Percentiles rank a stretch among this genome's conserved stretches.
Conservation (phyloP, 2,888 invertebrate genomes). For the Philonicus albiceps region DNA sequence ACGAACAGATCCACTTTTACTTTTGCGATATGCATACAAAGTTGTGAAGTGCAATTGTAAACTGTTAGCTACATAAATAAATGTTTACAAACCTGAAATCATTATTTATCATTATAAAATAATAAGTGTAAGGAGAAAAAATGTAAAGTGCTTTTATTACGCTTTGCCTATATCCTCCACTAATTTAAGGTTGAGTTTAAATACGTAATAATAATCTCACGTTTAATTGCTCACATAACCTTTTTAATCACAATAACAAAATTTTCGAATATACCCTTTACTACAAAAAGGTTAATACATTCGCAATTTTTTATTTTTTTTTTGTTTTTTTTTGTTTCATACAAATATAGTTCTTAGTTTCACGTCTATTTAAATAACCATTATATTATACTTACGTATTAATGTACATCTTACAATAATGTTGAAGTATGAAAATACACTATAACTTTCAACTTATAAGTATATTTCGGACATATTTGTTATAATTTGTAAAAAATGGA, state of each 20-base stretch:
- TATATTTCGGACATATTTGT: not conserved
- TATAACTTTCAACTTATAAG: not conserved
- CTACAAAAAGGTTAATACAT: not conserved
- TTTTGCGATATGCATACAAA: not conserved
- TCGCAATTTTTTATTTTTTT: too few relatives aligned
- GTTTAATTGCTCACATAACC: not conserved
- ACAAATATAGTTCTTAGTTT: not conserved
- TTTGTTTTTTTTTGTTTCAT: not conserved
- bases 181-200: not conserved
- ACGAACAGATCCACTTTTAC: not conserved
- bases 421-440: not conserved
- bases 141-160: not conserved
- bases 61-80: not conserved
- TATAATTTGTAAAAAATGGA: not conserved
- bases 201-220: not conserved
- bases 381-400: not conserved
- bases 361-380: not conserved
- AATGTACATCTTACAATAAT: not conserved
- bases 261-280: not conserved
- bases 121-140: not conserved
- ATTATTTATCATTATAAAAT: not conserved
- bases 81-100: not conserved
- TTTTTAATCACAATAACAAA: not conserved
- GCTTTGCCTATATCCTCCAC: not conserved
- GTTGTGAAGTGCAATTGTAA: not conserved